Base-by-base conservation (phyloP, 2,888 invertebrate genomes). In the Pandemis cinnamomeana region DNA sequence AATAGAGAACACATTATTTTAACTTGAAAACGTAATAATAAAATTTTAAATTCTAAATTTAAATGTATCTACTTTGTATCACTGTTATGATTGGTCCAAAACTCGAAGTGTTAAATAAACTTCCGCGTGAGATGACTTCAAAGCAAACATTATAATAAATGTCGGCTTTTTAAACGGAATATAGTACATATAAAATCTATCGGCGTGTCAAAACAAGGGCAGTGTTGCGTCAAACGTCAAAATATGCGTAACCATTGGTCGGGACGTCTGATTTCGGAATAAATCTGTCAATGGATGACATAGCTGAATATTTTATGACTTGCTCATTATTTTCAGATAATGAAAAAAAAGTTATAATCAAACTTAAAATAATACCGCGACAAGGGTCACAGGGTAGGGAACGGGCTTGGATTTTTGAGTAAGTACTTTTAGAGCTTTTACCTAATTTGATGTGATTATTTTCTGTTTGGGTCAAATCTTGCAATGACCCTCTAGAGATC, bases 131-230 rank as follows among this genome's bases (percentile, higher is more conserved):
- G 58, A 27, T 58, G 27, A 58, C 58, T 58, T 58, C 58, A 58
- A 58, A 27, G 58, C 58, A 58, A 27, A 27, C 11, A 27, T 58
- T 27, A 27, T 66, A 51, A 51, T 51, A 58, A 58, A 71, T 11
- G 71, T 66, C 66, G 55, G 55, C 55, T 46, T 64, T 60, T 58
- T 46, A 7, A n/a, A 13, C 46, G 42, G n/a, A 51, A 60, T 60
- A 60, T 66, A 66, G 66, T n/a, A n/a, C n/a, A n/a, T 71, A 41
- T 46, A 13, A 42, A 71, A 71, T 71, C 66, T 41, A 66, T 66
- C 42, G 48, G 58, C 46, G 36, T 66, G 60, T 41, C 66, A 66
- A 66, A 71, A 71, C 60, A 66, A 44, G 55, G 13, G 55, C 55
- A 42, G 7, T 46, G 44, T 11, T 46, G 46, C 46, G 63, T 64